Evolutionary conservation across 2,888 invertebrate genomes (phyloP).

Genomic region (Adelognathus sp.): DNA sequence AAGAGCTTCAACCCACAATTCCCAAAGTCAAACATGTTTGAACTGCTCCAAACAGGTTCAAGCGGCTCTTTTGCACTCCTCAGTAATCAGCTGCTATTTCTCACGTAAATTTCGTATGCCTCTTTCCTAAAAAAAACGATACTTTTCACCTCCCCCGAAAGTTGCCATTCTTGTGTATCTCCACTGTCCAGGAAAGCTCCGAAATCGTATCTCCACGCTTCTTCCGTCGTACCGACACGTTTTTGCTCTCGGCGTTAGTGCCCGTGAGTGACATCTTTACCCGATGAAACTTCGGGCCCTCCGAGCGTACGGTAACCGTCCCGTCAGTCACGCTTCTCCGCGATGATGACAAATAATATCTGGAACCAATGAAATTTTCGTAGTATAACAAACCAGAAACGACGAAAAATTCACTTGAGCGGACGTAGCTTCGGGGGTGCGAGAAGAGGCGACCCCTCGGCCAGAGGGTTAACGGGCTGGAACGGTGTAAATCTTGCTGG

Average conservation of each 20-base stretch:
- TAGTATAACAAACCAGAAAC: slow-evolving; percentile 35
- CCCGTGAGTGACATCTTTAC: background rate
- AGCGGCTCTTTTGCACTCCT: no score
- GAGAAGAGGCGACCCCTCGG: slow-evolving; percentile 47
- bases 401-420: background rate
- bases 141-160: background rate
- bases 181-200: background rate
- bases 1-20: no score
- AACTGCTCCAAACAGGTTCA: no score
- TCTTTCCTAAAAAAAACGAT: background rate
- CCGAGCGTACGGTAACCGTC: slow-evolving; percentile 61
- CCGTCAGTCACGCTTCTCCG: slow-evolving; percentile 71
- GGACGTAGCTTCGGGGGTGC: background rate
- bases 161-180: no score
- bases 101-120: no score
- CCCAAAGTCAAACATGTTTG: no score
- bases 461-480: slow-evolving; percentile 66
- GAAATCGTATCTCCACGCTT: background rate
- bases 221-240: slow-evolving; percentile 37
- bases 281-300: slow-evolving; percentile 36
- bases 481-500: slow-evolving; percentile 76
- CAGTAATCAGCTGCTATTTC: no score
- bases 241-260: slow-evolving; percentile 58
- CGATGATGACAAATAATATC: slow-evolving; percentile 77
- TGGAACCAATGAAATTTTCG: slow-evolving; percentile 75